Evolutionary conservation across 1,140 invertebrate species (phyloP).

Genomic region (Oedothorax gibbosus): DNA sequence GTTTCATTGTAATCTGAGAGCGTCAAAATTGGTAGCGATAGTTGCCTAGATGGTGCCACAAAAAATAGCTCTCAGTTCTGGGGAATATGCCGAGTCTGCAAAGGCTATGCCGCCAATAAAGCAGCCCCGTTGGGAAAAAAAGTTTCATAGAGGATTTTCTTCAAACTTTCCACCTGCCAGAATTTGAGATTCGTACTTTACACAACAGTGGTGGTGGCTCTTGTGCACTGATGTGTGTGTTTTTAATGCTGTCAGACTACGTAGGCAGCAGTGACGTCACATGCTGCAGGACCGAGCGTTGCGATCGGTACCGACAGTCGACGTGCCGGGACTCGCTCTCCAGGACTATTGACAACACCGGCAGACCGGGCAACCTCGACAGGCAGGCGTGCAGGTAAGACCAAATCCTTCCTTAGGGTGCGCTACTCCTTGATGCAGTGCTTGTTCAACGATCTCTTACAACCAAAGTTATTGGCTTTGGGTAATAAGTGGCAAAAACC

Average conservation of each 20-base stretch:
- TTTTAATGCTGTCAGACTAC: constrained; percentile 35
- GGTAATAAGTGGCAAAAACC: too few relatives aligned
- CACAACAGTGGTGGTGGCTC: constrained; percentile 7
- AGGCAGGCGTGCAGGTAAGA: constrained; percentile 42
- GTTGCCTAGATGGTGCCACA: too few relatives aligned
- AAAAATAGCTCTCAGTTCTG: too few relatives aligned
- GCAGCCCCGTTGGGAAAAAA: too few relatives aligned
- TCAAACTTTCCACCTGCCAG: background rate
- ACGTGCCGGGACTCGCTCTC: constrained; percentile 37
- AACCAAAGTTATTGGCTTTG: too few relatives aligned
- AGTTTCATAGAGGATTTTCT: too few relatives aligned
- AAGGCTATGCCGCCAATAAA: background rate
- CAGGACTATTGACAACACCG: constrained; percentile 42
- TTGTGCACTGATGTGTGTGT: background rate
- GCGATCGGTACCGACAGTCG: constrained; percentile 17
- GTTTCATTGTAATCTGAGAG: too few relatives aligned
- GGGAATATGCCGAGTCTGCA: too few relatives aligned
- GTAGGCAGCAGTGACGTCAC: constrained; percentile 45
- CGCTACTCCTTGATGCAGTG: too few relatives aligned
- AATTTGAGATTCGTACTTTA: background rate
- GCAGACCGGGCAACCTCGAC: constrained; percentile 32
- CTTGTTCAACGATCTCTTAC: too few relatives aligned
- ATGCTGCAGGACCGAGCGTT: constrained; percentile 40
- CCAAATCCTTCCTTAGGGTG: too few relatives aligned
- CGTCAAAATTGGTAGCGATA: too few relatives aligned